phyloP scores from a whole-genome alignment of 1,140 invertebrate species.

The Platyscapa corneri region DNA sequence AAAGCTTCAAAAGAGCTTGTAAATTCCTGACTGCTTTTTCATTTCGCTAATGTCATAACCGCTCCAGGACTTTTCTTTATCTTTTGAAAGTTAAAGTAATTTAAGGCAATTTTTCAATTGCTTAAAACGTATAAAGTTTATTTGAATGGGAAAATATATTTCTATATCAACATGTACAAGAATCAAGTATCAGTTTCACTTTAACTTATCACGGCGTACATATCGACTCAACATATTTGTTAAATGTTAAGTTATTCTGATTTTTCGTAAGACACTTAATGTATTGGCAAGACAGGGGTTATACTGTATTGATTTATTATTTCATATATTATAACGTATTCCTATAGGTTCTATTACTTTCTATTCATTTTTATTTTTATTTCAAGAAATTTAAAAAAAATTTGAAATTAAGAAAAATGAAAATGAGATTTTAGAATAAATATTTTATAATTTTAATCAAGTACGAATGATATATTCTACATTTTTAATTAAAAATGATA shows the following conservation, averaged over 20 bases:
- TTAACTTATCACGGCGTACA: background rate
- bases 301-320: too few relatives aligned
- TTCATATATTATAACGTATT: too few relatives aligned
- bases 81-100: background rate
- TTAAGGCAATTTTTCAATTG: background rate
- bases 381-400: too few relatives aligned
- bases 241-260: background rate
- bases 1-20: background rate
- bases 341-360: too few relatives aligned
- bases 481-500: too few relatives aligned
- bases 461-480: too few relatives aligned
- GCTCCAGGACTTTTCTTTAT: background rate
- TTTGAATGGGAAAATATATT: background rate
- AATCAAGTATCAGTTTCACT: background rate
- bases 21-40: background rate
- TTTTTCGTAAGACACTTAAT: background rate
- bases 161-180: background rate
- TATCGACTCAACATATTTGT: background rate
- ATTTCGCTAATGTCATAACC: constrained; percentile 8
- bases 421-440: too few relatives aligned
- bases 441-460: too few relatives aligned
- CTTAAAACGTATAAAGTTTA: background rate
- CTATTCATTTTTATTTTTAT: too few relatives aligned
- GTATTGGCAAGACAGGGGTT: background rate
- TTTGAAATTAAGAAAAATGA: too few relatives aligned